These are phyloP conservation scores for Leptopilina clavipes DNA, from an alignment of 1,140 invertebrate genomes.

Conservation along the genomic window DNA sequence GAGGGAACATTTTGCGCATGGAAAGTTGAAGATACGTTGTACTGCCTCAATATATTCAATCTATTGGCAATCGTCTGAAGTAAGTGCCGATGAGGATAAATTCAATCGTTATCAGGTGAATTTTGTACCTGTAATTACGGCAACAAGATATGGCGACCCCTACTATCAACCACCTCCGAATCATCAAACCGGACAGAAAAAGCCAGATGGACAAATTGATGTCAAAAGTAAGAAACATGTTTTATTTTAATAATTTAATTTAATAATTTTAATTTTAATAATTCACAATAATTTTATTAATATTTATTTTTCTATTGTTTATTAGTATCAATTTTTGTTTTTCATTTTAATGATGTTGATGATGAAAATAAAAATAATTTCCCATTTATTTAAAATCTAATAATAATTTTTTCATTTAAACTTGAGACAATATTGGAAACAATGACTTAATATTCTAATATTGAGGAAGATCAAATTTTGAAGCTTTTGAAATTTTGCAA, in stretches of 20 bases:
- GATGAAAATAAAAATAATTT: too few species aligned
- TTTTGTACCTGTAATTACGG: slow-evolving; percentile 56
- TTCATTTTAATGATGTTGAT: too few species aligned
- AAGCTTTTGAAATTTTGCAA: too few species aligned
- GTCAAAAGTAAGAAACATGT: slow-evolving; percentile 67
- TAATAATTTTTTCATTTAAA: too few species aligned
- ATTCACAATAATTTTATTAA: too few species aligned
- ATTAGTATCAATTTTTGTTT: too few species aligned
- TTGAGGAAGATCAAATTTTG: too few species aligned
- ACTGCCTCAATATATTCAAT: slow-evolving; percentile 79
- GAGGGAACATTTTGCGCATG: slow-evolving; percentile 75
- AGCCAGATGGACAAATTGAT: slow-evolving; percentile 70
- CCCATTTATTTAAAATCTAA: too few species aligned
- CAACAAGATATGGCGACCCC: slow-evolving; percentile 41
- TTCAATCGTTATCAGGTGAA: slow-evolving; percentile 57
- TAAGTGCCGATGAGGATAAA: slow-evolving; percentile 76
- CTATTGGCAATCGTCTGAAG: slow-evolving; percentile 79
- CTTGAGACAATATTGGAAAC: too few species aligned
- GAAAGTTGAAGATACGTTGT: slow-evolving; percentile 79
- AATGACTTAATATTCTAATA: too few species aligned
- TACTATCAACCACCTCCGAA: slow-evolving; percentile 72
- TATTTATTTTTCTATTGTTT: too few species aligned
- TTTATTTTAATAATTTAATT: not conserved
- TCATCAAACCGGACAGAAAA: slow-evolving; percentile 72
- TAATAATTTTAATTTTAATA: not conserved